Evolutionary conservation across 1,140 invertebrate genomes (phyloP).

Genomic region (Drosophila rhopaloa): DNA sequence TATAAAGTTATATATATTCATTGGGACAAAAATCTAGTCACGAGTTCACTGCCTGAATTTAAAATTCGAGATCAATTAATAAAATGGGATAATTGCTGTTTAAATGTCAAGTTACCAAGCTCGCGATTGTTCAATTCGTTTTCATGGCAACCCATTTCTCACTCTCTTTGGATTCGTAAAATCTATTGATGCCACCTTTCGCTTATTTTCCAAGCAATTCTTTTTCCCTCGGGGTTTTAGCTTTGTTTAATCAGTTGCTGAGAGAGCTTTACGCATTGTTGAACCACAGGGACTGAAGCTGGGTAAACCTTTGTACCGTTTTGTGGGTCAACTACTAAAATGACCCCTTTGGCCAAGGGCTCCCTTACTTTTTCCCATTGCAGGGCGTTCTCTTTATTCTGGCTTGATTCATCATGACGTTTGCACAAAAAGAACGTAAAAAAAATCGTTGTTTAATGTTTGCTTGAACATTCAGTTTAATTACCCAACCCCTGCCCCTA

Average conservation of each 20-base stretch:
- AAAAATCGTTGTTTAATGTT: constrained; percentile 39
- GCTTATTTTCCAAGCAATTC: constrained; percentile 29
- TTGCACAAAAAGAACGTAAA: constrained; percentile 23
- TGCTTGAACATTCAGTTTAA: constrained; percentile 66
- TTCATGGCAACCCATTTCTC: constrained; percentile 3
- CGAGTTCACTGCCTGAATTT: neutral
- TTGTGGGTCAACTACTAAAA: constrained; percentile 66
- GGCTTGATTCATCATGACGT: constrained; percentile 27
- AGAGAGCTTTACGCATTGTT: constrained; percentile 37
- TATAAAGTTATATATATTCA: too few species aligned
- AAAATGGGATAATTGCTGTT: neutral
- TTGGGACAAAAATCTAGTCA: too few species aligned
- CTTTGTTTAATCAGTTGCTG: constrained; percentile 64
- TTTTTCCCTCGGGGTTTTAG: constrained; percentile 25
- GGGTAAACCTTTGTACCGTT: constrained; percentile 45
- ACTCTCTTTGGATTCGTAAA: constrained; percentile 1
- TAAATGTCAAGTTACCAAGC: neutral
- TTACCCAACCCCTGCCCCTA: constrained; percentile 45
- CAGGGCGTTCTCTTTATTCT: constrained; percentile 26
- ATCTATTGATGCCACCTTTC: constrained; percentile 33
- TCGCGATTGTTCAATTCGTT: constrained; percentile 3
- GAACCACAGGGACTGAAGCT: constrained; percentile 23
- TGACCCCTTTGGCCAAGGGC: constrained; percentile 39
- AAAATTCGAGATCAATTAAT: neutral
- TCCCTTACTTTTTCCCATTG: constrained; percentile 11